These are phyloP conservation scores for Leptopterna dolabrata DNA, from an alignment of 2,888 invertebrate genomes.

Conservation along the genomic window DNA sequence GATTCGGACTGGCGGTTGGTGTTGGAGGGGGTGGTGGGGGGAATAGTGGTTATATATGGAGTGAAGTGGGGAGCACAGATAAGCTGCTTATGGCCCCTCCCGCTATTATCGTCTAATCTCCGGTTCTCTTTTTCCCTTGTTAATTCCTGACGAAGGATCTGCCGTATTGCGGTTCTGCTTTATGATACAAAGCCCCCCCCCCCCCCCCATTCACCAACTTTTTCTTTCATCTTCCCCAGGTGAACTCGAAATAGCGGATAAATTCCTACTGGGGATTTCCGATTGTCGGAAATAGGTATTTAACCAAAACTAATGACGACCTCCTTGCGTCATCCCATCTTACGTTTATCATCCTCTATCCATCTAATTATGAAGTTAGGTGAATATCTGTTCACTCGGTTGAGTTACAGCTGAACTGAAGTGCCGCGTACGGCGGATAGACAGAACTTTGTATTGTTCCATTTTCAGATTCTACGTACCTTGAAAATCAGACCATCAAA, in stretches of 20 bases:
- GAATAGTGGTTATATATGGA: background rate
- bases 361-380: too few relatives aligned
- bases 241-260: background rate
- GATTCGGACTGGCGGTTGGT: background rate
- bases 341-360: too few relatives aligned
- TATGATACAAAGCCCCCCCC: conserved; percentile 33
- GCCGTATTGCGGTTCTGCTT: conserved; percentile 50
- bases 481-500: too few relatives aligned
- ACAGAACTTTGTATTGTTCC: too few relatives aligned
- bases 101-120: conserved; percentile 49
- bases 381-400: too few relatives aligned
- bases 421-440: too few relatives aligned
- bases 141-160: conserved; percentile 35
- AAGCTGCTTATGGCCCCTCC: conserved; percentile 41
- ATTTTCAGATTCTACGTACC: too few relatives aligned
- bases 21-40: background rate
- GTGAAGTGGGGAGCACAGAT: conserved; percentile 32
- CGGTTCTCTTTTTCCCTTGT: conserved; percentile 41
- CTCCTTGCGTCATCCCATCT: too few relatives aligned
- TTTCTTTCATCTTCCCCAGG: background rate
- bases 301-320: too few relatives aligned
- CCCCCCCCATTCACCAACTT: background rate
- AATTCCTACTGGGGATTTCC: too few relatives aligned
- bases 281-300: too few relatives aligned
- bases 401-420: too few relatives aligned